Conservation (phyloP, 2,113 vertebrate species). For the Caracal caracal region DNA sequence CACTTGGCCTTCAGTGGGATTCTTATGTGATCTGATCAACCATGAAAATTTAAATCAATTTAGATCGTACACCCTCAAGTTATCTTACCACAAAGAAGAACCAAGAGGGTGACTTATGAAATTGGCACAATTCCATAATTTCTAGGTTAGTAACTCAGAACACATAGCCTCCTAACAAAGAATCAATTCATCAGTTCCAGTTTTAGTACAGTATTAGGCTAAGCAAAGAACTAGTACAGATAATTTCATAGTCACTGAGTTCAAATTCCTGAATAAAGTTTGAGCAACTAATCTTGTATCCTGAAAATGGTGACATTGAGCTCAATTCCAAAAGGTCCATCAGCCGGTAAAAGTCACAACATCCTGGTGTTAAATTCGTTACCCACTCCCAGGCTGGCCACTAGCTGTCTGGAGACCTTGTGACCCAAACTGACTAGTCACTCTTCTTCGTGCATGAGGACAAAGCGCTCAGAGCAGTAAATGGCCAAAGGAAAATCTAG, state of each 20-base stretch:
- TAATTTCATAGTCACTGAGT: neutral
- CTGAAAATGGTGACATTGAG: neutral
- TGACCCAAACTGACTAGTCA: neutral
- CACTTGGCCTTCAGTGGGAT: neutral
- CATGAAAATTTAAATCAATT: slow-evolving; percentile 33
- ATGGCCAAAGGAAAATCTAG: neutral
- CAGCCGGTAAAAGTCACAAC: neutral
- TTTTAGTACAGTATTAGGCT: neutral
- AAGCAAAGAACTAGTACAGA: neutral
- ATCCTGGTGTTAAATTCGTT: neutral
- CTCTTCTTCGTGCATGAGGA: neutral
- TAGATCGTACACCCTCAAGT: slow-evolving; percentile 4
- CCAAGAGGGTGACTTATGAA: neutral
- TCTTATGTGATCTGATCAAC: slow-evolving; percentile 3
- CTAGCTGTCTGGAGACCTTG: neutral
- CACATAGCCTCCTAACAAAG: neutral
- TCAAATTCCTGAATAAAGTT: slow-evolving; percentile 37
- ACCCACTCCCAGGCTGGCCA: neutral
- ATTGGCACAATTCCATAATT: neutral
- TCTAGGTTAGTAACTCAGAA: slow-evolving; percentile 52
- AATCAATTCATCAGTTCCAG: slow-evolving; percentile 11
- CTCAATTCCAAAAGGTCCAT: neutral
- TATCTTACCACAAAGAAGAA: slow-evolving; percentile 30
- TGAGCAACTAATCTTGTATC: neutral
- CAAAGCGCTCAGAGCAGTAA: slow-evolving; percentile 4